Evolutionary conservation across 2,113 vertebrate genomes (phyloP).

Genomic region (Theropithecus gelada): DNA sequence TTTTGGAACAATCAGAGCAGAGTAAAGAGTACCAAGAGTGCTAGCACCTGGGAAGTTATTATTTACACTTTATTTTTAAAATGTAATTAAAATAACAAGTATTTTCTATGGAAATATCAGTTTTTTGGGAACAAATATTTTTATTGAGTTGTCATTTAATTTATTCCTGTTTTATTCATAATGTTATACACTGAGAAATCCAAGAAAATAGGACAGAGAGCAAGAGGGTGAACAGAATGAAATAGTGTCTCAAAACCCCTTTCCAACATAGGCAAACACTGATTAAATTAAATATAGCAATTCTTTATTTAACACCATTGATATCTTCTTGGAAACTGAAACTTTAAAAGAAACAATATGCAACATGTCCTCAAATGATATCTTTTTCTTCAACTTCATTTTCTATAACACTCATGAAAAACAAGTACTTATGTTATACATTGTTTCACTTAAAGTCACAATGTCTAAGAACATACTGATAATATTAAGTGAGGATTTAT

Average conservation of each 20-base stretch:
- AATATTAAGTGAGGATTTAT: background rate
- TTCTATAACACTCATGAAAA: background rate
- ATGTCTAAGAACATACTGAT: background rate
- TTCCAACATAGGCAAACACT: background rate
- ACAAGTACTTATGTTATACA: background rate
- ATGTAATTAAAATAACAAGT: background rate
- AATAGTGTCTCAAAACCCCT: background rate
- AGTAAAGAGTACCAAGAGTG: background rate
- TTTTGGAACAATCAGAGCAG: background rate
- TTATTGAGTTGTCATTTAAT: background rate
- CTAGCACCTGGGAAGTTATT: background rate
- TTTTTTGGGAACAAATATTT: background rate
- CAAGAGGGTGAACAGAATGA: background rate
- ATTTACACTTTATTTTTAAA: background rate
- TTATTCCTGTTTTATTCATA: background rate
- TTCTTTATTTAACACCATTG: background rate
- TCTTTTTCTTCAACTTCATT: background rate
- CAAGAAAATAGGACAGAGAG: background rate
- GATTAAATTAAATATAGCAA: background rate
- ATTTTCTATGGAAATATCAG: background rate
- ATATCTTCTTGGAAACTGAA: background rate
- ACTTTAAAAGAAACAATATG: background rate
- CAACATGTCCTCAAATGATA: background rate
- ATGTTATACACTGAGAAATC: background rate
- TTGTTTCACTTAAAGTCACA: background rate